These are phyloP conservation scores for Ochropacha duplaris DNA, from an alignment of 2,888 invertebrate species.

Conservation along the genomic window DNA sequence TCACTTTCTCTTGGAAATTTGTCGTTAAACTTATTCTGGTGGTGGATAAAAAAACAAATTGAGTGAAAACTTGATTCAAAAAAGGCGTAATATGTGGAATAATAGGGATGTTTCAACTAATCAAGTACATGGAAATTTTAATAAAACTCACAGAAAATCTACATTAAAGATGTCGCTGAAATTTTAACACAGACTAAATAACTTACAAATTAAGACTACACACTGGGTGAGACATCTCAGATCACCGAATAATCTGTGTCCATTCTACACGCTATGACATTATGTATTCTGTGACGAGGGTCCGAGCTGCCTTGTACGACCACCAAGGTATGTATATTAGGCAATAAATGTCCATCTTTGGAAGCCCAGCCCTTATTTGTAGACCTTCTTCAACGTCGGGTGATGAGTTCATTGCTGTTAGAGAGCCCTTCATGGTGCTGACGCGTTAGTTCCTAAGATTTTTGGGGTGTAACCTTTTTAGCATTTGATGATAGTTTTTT, in stretches of 20 bases:
- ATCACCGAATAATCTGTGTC: background rate
- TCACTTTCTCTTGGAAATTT: no score
- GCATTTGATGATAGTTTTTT: background rate
- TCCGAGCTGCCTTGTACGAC: background rate
- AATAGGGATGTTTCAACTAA: no score
- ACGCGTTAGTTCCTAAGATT: background rate
- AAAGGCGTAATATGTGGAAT: no score
- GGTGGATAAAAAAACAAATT: no score
- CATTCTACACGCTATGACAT: background rate
- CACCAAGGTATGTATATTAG: conserved; percentile 7
- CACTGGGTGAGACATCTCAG: background rate
- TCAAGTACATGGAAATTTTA: no score
- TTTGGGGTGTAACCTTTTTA: background rate
- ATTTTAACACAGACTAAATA: no score
- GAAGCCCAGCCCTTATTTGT: conserved; percentile 1
- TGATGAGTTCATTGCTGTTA: conserved; percentile 2
- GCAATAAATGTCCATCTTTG: conserved; percentile 7
- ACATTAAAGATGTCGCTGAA: no score
- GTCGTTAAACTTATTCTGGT: no score
- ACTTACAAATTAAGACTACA: background rate
- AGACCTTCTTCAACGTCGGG: conserved; percentile 6
- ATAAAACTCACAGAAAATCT: no score
- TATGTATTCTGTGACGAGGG: background rate
- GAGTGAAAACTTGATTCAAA: no score
- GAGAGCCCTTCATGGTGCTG: background rate